A percentile compares a stretch with the other conserved stretches of the same genome.
phyloP scores from a whole-genome alignment of 35 echinoderm and acorn worm species.

The Ptychodera flava region DNA sequence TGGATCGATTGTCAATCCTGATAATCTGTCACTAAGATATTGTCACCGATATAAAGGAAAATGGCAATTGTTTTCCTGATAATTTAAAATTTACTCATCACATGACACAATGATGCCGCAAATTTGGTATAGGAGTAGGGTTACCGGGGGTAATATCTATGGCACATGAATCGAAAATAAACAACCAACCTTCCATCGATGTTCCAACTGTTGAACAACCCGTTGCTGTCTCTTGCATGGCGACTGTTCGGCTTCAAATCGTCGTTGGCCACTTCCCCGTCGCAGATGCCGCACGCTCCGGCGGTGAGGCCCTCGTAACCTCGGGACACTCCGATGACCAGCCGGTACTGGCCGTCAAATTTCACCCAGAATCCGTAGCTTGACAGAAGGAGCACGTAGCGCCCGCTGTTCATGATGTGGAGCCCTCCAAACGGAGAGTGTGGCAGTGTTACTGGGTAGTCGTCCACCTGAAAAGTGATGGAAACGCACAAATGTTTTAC shows the following conservation, averaged over 20 bases:
- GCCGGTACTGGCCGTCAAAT: neutral
- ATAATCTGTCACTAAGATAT: too few relatives aligned
- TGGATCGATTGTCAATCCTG: too few relatives aligned
- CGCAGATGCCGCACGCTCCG: neutral
- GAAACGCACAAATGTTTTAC: too few relatives aligned
- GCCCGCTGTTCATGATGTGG: neutral
- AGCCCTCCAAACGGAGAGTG: neutral
- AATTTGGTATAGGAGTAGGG: too few relatives aligned
- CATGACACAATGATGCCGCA: too few relatives aligned
- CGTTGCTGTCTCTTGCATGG: neutral
- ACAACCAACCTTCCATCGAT: neutral
- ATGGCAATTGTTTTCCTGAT: too few relatives aligned
- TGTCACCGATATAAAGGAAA: too few relatives aligned
- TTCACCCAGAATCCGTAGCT: slow-evolving; percentile 13
- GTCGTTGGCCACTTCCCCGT: slow-evolving; percentile 10
- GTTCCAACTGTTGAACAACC: neutral
- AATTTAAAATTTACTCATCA: too few relatives aligned
- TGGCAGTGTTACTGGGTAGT: neutral
- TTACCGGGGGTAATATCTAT: too few relatives aligned
- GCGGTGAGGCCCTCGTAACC: neutral
- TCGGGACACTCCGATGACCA: neutral
- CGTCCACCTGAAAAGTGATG: neutral
- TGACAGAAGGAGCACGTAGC: neutral
- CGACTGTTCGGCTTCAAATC: neutral
- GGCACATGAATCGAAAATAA: too few relatives aligned